phyloP scores from a whole-genome alignment of 2,113 vertebrate species.

The Orthonyx spaldingii region DNA sequence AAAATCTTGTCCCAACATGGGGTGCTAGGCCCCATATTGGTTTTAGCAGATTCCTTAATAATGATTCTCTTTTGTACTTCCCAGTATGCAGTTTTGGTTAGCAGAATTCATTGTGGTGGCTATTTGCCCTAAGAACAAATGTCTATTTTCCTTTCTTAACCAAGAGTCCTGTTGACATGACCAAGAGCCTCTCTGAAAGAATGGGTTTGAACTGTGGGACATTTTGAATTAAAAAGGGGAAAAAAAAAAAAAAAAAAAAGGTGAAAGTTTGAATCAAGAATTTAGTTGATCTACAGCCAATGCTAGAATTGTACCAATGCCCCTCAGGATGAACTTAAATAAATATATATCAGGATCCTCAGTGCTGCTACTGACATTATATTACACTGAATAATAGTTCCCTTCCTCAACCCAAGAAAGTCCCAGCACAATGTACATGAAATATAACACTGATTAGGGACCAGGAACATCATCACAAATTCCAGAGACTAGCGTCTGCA shows the following conservation, averaged over 20 bases:
- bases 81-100: constrained; percentile 18
- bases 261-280: constrained; percentile 38
- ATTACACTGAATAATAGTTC: background rate
- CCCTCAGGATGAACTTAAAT: background rate
- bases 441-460: constrained; percentile 29
- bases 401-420: background rate
- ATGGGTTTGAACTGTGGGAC: background rate
- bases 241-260: too few relatives aligned
- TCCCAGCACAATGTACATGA: background rate
- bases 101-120: background rate
- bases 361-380: background rate
- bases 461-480: constrained; percentile 39
- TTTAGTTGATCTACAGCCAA: constrained; percentile 3
- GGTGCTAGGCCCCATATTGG: constrained; percentile 6
- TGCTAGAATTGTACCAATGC: background rate
- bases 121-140: background rate
- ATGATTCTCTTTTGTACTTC: constrained; percentile 53
- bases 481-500: constrained; percentile 54
- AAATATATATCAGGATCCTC: background rate
- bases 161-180: background rate
- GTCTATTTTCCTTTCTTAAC: background rate
- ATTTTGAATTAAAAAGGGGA: background rate
- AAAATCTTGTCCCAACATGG: constrained; percentile 56
- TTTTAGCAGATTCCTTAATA: constrained; percentile 55
- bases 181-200: background rate